A percentile compares a stretch with the other conserved stretches of the same genome.
Conservation (phyloP, 2,797 vertebrate genomes). For the Gymnoscopelus braueri region DNA sequence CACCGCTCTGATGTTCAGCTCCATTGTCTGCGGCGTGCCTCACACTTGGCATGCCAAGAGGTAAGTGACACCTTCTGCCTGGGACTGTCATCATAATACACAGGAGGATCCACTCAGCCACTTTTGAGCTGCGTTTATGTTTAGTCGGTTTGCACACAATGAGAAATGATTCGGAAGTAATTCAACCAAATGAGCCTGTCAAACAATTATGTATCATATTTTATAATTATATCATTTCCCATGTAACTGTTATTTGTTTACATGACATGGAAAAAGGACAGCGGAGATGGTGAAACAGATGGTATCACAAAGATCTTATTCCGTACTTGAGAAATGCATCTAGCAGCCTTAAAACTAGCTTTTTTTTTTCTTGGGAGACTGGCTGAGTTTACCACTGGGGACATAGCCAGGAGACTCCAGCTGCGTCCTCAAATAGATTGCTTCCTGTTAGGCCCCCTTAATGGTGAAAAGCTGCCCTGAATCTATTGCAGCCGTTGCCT, state of each 20-base stretch:
- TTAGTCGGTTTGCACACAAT: conserved; percentile 12
- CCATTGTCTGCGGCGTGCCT: conserved; percentile 93
- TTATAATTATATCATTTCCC: conserved; percentile 15
- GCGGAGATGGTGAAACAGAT: conserved; percentile 17
- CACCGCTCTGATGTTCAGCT: conserved; percentile 99
- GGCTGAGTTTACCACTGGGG: conserved; percentile 39
- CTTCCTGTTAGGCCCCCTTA: conserved; percentile 48
- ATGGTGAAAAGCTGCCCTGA: conserved; percentile 48
- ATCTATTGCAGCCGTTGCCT: conserved; percentile 39
- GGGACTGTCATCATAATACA: no score
- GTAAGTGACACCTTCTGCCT: conserved; percentile 69
- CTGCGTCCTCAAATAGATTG: conserved; percentile 61
- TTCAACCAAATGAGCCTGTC: conserved; percentile 46
- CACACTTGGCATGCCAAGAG: conserved; percentile 96
- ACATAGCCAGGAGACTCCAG: conserved; percentile 52
- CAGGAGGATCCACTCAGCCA: not conserved
- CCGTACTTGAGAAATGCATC: not conserved
- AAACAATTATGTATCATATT: conserved; percentile 46
- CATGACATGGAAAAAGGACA: not conserved
- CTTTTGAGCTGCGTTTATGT: conserved; percentile 37
- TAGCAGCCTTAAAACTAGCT: not conserved
- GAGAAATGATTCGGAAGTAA: conserved; percentile 65
- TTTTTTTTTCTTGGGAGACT: conserved; percentile 38
- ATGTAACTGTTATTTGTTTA: conserved; percentile 17
- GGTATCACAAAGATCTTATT: not conserved